Base-by-base conservation (phyloP, 1,140 invertebrate species). In the Linepithema humile region DNA sequence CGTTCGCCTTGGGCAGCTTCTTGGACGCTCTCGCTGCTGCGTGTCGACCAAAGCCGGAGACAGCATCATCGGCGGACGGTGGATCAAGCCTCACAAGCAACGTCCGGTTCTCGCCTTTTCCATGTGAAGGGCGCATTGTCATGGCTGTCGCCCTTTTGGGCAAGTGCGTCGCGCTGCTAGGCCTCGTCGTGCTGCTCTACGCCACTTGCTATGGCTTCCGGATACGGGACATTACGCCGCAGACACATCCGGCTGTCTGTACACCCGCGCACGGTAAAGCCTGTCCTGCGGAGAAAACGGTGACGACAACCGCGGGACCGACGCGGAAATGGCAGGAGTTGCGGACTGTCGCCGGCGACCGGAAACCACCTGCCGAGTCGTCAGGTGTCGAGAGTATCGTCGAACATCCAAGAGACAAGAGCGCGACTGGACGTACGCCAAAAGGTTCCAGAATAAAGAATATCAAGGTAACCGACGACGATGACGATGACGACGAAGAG, bases 101-200 rank as follows among this genome's bases (percentile, higher is more conserved):
- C 84, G 83, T 59, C 59, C 40, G 20, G 26, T 55, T 50, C 38
- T 82, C 50, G 70, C 20, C 53, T 60, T n/a, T 88, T 86, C 87
- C 82, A 94, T 94, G 93, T 92, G 85, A 93, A 92, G 73, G 70
- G 35, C 72, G 60, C 83, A 84, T 85, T 89, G 85, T 90, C 59
- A 93, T 94, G 93, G 93, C 92, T 85, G 64, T 86, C 91, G 91
- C 93, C 92, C 84, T 85, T 84, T 50, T 89, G 92, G 93, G 91
- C 90, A 94, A 91, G 87, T 93, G 83, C 82, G 70, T 85, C 60
- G 83, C 90, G 6, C 50, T 93, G 9, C 15, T 91, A 48, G 83
- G 89, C 45, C 72, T 93, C 0, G 38, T 92, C 7, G 12, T 93
- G 17, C 55, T 93, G 1, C 45, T 93, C 29, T 93, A 92, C 69